phyloP scores from a whole-genome alignment of 2,113 vertebrate species.

The Myocastor coypus region DNA sequence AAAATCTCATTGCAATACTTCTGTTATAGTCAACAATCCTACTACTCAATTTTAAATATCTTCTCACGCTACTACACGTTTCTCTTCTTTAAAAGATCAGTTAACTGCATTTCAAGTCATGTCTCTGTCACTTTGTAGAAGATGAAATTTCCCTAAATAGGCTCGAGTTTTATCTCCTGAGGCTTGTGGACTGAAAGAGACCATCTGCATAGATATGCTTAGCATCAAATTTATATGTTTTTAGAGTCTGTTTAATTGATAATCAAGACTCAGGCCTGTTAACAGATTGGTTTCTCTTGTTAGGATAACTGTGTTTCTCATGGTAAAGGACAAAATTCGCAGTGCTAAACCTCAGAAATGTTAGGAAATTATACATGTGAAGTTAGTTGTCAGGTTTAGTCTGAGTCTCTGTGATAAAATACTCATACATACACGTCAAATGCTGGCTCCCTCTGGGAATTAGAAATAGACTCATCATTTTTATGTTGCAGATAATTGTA shows the following conservation, averaged over 20 bases:
- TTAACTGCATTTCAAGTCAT: conserved; percentile 30
- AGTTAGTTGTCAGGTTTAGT: conserved; percentile 33
- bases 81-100: conserved; percentile 34
- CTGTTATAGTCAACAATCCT: background rate
- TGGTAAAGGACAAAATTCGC: conserved; percentile 59
- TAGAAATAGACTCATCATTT: conserved; percentile 18
- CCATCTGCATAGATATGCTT: conserved; percentile 82
- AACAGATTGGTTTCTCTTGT: conserved; percentile 76
- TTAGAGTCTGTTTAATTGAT: conserved; percentile 84
- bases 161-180: conserved; percentile 72
- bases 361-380: conserved; percentile 20
- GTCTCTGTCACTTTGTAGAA: conserved; percentile 66
- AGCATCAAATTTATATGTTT: conserved; percentile 79
- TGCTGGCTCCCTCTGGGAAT: background rate
- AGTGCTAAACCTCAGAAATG: background rate
- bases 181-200: conserved; percentile 77
- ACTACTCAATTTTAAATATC: conserved; percentile 33
- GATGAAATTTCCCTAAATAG: conserved; percentile 73
- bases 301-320: conserved; percentile 75
- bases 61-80: conserved; percentile 19
- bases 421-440: background rate
- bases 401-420: conserved; percentile 42
- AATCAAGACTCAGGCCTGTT: conserved; percentile 79
- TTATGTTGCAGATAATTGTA: background rate
- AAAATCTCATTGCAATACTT: background rate